phyloP scores from a whole-genome alignment of 2,888 invertebrate genomes.

The Tenthredo mesomela region DNA sequence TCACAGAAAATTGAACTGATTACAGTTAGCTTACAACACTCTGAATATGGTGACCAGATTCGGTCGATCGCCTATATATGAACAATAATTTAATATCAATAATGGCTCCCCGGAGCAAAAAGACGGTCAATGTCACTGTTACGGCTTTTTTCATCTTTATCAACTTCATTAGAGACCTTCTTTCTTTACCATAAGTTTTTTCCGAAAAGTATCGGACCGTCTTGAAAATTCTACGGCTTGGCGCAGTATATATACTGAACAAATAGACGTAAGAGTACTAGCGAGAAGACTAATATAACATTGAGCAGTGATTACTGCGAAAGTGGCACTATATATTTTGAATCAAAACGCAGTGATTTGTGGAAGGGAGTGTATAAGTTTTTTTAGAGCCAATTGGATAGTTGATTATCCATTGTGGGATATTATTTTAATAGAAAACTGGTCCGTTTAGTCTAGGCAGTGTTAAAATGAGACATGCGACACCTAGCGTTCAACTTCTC shows the following conservation, averaged over 20 bases:
- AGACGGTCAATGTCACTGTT: slow-evolving; percentile 38
- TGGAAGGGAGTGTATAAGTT: not conserved
- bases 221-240: not conserved
- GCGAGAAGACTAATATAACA: not conserved
- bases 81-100: not conserved
- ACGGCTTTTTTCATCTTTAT: slow-evolving; percentile 2
- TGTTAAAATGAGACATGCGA: not conserved
- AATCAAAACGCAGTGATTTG: not conserved
- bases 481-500: not conserved
- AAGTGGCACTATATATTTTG: not conserved
- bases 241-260: slow-evolving; percentile 5
- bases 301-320: not conserved
- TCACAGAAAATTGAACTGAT: not conserved
- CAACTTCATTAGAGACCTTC: too few species aligned
- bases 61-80: not conserved
- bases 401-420: not conserved
- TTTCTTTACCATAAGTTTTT: too few species aligned
- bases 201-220: slow-evolving; percentile 40
- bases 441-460: not conserved
- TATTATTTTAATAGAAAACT: not conserved
- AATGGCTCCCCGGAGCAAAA: not conserved
- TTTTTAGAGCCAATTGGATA: not conserved
- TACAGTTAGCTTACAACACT: too few species aligned
- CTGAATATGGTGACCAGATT: not conserved
- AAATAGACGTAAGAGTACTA: not conserved